Conservation (phyloP, 53 echinoderm and acorn worm species). For the Apostichopus leukothele region DNA sequence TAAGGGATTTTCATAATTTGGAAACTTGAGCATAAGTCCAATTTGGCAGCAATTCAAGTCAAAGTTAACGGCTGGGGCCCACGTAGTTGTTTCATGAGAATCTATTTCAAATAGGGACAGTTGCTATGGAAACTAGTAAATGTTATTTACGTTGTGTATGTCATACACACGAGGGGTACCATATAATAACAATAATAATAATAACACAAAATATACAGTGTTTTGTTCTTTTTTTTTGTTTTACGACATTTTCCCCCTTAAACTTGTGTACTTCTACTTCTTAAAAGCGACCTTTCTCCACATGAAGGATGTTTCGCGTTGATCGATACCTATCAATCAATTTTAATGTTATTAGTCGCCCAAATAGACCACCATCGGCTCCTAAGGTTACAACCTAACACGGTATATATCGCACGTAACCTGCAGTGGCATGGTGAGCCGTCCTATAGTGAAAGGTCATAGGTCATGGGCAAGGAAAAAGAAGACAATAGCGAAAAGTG, state of each 20-base stretch:
- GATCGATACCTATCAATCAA: conserved; percentile 8
- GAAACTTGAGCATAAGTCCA: not conserved
- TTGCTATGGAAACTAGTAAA: not conserved
- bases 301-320: conserved; percentile 1
- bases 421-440: not conserved
- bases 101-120: not conserved
- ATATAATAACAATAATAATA: not conserved
- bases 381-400: conserved; percentile 41
- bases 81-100: not conserved
- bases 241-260: not conserved
- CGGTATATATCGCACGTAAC: conserved; percentile 24
- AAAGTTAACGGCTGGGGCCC: not conserved
- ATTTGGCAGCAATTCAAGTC: not conserved
- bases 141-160: not conserved
- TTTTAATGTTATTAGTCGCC: not conserved
- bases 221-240: not conserved
- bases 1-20: no score
- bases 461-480: not conserved
- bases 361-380: conserved; percentile 24
- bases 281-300: conserved; percentile 9
- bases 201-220: not conserved
- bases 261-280: not conserved
- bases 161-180: not conserved
- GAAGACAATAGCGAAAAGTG: conserved; percentile 14
- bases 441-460: not conserved